phyloP scores from a whole-genome alignment of 2,888 invertebrate species.

The Micoletzkya japonica region DNA sequence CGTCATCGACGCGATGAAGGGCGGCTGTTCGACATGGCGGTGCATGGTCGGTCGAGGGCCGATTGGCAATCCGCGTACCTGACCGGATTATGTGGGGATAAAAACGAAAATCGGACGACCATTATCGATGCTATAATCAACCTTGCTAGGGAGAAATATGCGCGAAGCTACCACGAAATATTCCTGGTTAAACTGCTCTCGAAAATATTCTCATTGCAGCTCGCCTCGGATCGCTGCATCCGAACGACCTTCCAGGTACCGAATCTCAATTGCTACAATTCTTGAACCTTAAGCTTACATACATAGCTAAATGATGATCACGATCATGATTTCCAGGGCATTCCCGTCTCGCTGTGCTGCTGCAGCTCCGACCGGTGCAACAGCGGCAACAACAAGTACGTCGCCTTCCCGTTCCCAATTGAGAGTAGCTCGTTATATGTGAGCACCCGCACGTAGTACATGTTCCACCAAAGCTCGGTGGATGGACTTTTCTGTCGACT shows the following conservation, averaged over 20 bases:
- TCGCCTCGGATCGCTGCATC: constrained; percentile 22
- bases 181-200: too few relatives aligned
- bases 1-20: constrained; percentile 29
- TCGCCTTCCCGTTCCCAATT: too few relatives aligned
- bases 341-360: constrained; percentile 25
- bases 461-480: too few relatives aligned
- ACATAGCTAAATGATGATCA: background rate
- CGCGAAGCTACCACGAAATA: too few relatives aligned
- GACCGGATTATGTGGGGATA: too few relatives aligned
- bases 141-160: too few relatives aligned
- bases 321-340: background rate
- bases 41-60: constrained; percentile 19
- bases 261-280: background rate
- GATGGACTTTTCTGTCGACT: too few relatives aligned
- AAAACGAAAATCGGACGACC: background rate
- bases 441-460: too few relatives aligned
- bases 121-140: too few relatives aligned
- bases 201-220: too few relatives aligned
- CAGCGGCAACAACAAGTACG: constrained; percentile 7
- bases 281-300: too few relatives aligned
- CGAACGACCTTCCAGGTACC: constrained; percentile 20
- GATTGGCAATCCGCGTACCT: background rate
- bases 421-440: too few relatives aligned
- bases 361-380: constrained; percentile 25
- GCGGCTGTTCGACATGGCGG: constrained; percentile 28